These are phyloP conservation scores for Epinephelus awoara DNA, from an alignment of 2,797 vertebrate species.

Conservation along the genomic window DNA sequence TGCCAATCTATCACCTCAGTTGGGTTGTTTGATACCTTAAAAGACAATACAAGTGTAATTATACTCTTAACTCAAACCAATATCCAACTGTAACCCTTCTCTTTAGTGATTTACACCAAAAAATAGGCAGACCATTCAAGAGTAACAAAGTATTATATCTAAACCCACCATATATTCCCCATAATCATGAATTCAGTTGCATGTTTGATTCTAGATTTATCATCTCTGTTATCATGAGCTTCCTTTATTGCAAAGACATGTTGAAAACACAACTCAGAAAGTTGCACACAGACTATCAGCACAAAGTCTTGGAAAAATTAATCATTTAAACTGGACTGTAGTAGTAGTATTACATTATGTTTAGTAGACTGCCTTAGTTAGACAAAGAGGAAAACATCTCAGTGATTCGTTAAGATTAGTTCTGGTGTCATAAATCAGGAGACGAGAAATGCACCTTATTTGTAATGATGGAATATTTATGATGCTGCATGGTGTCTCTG, in stretches of 20 bases:
- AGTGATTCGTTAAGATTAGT: neutral
- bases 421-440: neutral
- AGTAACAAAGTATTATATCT: neutral
- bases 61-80: neutral
- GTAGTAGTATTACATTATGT: neutral
- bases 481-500: neutral
- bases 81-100: too few species aligned
- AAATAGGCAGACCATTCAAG: neutral
- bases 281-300: neutral
- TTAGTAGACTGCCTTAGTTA: neutral
- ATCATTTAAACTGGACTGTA: neutral
- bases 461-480: constrained; percentile 4
- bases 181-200: neutral
- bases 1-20: neutral
- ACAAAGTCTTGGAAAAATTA: neutral
- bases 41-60: neutral
- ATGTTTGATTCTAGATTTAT: neutral
- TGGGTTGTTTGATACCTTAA: neutral
- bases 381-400: too few species aligned
- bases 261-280: neutral
- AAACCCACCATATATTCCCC: neutral
- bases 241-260: neutral
- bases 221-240: neutral
- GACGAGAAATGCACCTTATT: neutral
- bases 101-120: too few species aligned